phyloP scores from a whole-genome alignment of 2,888 invertebrate species.

The Lycophotia porphyrea region DNA sequence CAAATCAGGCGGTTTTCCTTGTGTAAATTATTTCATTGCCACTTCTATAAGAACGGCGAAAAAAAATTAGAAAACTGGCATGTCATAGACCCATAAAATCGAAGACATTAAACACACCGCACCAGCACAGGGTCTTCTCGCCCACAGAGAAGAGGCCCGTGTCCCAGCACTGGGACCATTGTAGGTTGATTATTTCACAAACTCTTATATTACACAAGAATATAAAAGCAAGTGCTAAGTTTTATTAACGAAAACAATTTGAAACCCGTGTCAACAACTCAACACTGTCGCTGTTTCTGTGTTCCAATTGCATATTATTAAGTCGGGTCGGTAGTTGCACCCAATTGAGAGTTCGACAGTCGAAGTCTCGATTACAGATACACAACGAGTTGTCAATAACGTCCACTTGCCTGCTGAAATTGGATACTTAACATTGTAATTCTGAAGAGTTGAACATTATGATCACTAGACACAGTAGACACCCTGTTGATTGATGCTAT shows the following conservation, averaged over 20 bases:
- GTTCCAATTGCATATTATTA: conserved; percentile 45
- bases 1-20: too few species aligned
- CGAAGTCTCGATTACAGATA: conserved; percentile 33
- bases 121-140: background rate
- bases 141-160: background rate
- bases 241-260: conserved; percentile 16
- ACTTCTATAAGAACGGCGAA: too few species aligned
- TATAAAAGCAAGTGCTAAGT: background rate
- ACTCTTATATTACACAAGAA: background rate
- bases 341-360: conserved; percentile 32
- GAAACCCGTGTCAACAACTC: conserved; percentile 11
- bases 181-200: background rate
- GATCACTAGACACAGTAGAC: background rate
- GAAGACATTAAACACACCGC: background rate
- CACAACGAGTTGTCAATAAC: conserved; percentile 33
- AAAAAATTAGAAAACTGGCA: background rate
- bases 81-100: background rate
- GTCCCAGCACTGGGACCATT: background rate
- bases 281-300: conserved; percentile 7
- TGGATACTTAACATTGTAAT: conserved; percentile 18
- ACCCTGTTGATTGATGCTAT: background rate
- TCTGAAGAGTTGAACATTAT: conserved; percentile 9
- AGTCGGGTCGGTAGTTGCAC: conserved; percentile 27
- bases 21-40: too few species aligned
- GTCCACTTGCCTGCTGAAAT: conserved; percentile 30